Evolutionary conservation across 1,140 invertebrate genomes (phyloP).

Genomic region (Orius insidiosus): DNA sequence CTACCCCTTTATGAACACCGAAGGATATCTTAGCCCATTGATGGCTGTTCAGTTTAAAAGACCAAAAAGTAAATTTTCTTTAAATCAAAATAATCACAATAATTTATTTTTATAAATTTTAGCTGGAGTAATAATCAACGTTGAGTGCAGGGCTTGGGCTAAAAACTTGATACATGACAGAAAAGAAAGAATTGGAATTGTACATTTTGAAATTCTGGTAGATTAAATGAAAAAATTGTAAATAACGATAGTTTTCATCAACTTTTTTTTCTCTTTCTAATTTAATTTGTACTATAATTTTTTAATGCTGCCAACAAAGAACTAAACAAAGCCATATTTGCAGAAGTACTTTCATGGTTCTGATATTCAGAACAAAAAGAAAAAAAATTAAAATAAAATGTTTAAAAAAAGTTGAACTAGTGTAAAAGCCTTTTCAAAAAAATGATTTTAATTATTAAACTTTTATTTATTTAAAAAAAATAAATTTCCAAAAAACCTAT

Average conservation of each 20-base stretch:
- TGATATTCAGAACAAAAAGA: conserved; percentile 11
- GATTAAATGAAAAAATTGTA: conserved; percentile 36
- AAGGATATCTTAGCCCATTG: conserved; percentile 36
- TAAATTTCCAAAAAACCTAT: too few relatives aligned
- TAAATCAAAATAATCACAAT: not conserved
- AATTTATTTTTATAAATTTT: conserved; percentile 24
- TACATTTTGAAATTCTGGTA: conserved; percentile 77
- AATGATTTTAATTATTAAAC: too few relatives aligned
- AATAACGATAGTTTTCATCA: not conserved
- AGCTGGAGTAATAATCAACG: conserved; percentile 71
- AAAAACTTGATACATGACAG: conserved; percentile 66
- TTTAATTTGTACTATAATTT: conserved; percentile 4
- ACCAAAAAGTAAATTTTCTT: conserved; percentile 21
- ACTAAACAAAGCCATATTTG: too few relatives aligned
- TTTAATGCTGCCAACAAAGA: not conserved
- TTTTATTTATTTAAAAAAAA: too few relatives aligned
- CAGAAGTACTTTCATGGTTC: not conserved
- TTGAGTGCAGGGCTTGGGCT: conserved; percentile 82
- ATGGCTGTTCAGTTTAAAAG: conserved; percentile 36
- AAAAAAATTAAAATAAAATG: not conserved
- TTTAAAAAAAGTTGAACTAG: too few relatives aligned
- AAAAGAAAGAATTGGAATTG: conserved; percentile 59
- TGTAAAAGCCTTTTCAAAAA: too few relatives aligned
- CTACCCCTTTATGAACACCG: conserved; percentile 27
- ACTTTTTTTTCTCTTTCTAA: conserved; percentile 2